Percentiles rank a stretch among this genome's conserved stretches.
Conservation (phyloP, 2,113 vertebrate species). For the Tenrec ecaudatus region DNA sequence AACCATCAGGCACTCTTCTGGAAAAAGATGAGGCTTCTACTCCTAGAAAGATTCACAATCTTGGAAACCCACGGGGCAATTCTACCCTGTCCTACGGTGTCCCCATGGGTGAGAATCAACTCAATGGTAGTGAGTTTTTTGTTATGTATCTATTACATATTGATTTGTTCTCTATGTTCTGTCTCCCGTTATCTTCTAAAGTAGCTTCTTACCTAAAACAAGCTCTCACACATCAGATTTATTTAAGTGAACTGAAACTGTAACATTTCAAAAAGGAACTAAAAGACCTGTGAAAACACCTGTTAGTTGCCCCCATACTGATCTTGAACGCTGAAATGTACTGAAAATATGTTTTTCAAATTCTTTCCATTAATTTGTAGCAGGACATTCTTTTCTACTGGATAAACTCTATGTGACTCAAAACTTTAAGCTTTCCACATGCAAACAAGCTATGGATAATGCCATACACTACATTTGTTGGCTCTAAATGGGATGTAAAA, state of each 20-base stretch:
- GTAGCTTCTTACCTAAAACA: neutral
- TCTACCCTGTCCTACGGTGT: too few relatives aligned
- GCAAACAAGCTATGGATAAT: too few relatives aligned
- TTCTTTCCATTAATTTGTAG: slow-evolving; percentile 9
- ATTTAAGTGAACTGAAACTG: neutral
- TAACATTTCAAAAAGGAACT: neutral
- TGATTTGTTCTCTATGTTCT: slow-evolving; percentile 30
- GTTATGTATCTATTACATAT: neutral
- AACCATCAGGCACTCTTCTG: too few relatives aligned
- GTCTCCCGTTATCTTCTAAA: neutral
- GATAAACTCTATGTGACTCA: neutral
- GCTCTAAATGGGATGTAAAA: neutral
- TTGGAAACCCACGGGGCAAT: too few relatives aligned
- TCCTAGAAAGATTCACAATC: too few relatives aligned
- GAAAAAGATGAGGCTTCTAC: too few relatives aligned
- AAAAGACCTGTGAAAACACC: neutral
- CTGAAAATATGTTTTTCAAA: neutral
- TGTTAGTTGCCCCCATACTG: neutral
- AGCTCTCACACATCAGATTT: neutral
- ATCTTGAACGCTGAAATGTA: neutral
- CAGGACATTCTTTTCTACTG: neutral
- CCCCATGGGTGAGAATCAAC: too few relatives aligned
- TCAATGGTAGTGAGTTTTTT: too few relatives aligned
- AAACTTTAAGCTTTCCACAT: neutral
- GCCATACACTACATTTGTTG: neutral